A percentile compares a stretch with the other conserved stretches of the same genome.
Evolutionary conservation across 2,888 invertebrate species (phyloP).

Genomic region (Melipona beecheii): DNA sequence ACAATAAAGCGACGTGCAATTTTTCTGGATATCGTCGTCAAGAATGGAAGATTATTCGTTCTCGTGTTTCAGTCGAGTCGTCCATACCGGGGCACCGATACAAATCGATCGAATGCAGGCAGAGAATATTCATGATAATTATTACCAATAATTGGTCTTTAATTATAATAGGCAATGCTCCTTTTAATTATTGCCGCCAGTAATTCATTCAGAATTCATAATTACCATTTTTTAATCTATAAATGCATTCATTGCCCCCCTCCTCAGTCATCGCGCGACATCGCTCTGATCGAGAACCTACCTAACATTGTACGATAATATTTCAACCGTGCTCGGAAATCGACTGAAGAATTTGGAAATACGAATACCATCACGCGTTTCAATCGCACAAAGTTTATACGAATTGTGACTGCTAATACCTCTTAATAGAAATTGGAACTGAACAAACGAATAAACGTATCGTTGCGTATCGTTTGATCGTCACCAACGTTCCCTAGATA

Average conservation of each 20-base stretch:
- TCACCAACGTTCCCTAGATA: no score
- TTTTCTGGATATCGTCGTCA: constrained; percentile 20
- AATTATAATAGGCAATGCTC: constrained; percentile 60
- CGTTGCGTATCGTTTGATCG: no score
- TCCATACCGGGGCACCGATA: constrained; percentile 29
- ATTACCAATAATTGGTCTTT: constrained; percentile 66
- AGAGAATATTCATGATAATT: constrained; percentile 63
- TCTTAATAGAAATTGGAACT: no score
- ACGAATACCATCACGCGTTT: no score
- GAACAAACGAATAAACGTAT: no score
- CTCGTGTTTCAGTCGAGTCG: constrained; percentile 49
- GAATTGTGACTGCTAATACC: no score
- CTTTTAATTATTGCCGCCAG: constrained; percentile 56
- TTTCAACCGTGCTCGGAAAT: background rate
- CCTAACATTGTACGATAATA: constrained; percentile 17
- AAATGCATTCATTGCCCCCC: constrained; percentile 19
- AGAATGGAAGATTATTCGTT: constrained; percentile 39
- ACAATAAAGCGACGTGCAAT: background rate
- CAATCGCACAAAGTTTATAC: no score
- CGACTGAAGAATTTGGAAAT: background rate
- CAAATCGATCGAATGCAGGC: constrained; percentile 36
- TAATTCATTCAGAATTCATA: constrained; percentile 59
- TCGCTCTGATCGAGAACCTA: background rate
- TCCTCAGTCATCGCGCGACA: background rate
- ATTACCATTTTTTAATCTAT: constrained; percentile 55